Evolutionary conservation across 2,797 vertebrate species (phyloP).

Genomic region (Sebastes miniatus): DNA sequence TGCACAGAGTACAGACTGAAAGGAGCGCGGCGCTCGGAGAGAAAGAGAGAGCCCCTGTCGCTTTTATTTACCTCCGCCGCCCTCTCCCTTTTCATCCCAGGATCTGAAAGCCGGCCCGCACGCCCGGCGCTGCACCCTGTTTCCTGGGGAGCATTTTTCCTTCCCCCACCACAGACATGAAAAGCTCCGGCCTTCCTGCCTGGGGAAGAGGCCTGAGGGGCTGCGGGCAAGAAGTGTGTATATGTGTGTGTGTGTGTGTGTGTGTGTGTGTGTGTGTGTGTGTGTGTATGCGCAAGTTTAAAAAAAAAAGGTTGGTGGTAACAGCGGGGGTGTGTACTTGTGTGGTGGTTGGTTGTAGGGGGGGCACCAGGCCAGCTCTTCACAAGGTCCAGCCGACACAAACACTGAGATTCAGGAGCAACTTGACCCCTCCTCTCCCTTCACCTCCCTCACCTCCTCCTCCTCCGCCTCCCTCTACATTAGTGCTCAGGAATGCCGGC

Average conservation of each 20-base stretch:
- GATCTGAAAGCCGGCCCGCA: slow-evolving; percentile 84
- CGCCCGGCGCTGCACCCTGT: slow-evolving; percentile 69
- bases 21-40: slow-evolving; percentile 33
- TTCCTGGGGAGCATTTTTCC: slow-evolving; percentile 90
- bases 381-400: slow-evolving; percentile 84
- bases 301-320: slow-evolving; percentile 27
- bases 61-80: slow-evolving; percentile 87
- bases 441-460: slow-evolving; percentile 19
- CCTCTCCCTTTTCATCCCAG: slow-evolving; percentile 85
- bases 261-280: slow-evolving; percentile 5
- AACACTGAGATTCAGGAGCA: slow-evolving; percentile 85
- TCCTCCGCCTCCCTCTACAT: slow-evolving; percentile 71
- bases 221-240: slow-evolving; percentile 43
- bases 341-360: slow-evolving; percentile 56
- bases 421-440: slow-evolving; percentile 74
- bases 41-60: slow-evolving; percentile 74
- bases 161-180: slow-evolving; percentile 83
- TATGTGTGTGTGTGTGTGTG: background rate
- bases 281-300: background rate
- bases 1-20: slow-evolving; percentile 37
- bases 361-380: slow-evolving; percentile 80
- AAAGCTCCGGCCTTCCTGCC: slow-evolving; percentile 89
- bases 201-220: slow-evolving; percentile 77
- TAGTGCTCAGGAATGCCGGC: slow-evolving; percentile 84
- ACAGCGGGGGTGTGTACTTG: slow-evolving; percentile 59